A percentile compares a stretch with the other conserved stretches of the same genome.
Evolutionary conservation across 2,797 vertebrate genomes (phyloP).

Genomic region (Poeciliopsis turneri): DNA sequence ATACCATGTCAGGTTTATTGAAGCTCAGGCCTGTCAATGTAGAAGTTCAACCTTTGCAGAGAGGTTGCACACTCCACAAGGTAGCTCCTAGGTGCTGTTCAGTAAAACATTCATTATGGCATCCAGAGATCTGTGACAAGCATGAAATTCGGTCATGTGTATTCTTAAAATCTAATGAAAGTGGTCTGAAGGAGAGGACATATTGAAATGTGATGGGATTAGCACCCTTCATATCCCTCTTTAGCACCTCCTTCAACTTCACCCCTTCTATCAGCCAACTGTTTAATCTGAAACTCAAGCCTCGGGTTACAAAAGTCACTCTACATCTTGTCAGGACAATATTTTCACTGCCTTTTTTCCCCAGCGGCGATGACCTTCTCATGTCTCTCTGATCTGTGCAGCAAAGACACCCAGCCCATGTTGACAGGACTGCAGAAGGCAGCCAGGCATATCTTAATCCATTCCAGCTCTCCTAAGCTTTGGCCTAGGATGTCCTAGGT

Average conservation of each 20-base stretch:
- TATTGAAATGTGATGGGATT: slow-evolving; percentile 49
- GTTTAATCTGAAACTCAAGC: slow-evolving; percentile 70
- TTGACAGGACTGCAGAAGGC: slow-evolving; percentile 65
- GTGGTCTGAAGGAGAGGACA: slow-evolving; percentile 21
- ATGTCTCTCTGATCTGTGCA: slow-evolving; percentile 61
- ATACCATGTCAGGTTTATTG: background rate
- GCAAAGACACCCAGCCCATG: slow-evolving; percentile 65
- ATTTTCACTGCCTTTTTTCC: slow-evolving; percentile 68
- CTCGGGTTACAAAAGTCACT: slow-evolving; percentile 69
- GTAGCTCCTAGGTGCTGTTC: background rate
- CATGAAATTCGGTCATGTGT: slow-evolving; percentile 11
- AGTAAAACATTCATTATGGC: background rate
- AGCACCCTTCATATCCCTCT: slow-evolving; percentile 50
- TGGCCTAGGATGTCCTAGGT: slow-evolving; percentile 48
- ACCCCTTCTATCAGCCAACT: slow-evolving; percentile 61
- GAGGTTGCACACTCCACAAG: background rate
- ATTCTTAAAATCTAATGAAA: slow-evolving; percentile 12
- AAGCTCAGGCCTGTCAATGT: background rate
- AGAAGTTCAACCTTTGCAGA: background rate
- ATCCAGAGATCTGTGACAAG: slow-evolving; percentile 9
- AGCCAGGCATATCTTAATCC: slow-evolving; percentile 70
- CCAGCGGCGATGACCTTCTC: slow-evolving; percentile 73
- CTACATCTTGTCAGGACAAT: slow-evolving; percentile 75
- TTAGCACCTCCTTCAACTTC: slow-evolving; percentile 64
- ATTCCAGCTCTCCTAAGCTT: slow-evolving; percentile 48